Conservation (phyloP, 2,113 vertebrate species). For the Canis aureus region DNA sequence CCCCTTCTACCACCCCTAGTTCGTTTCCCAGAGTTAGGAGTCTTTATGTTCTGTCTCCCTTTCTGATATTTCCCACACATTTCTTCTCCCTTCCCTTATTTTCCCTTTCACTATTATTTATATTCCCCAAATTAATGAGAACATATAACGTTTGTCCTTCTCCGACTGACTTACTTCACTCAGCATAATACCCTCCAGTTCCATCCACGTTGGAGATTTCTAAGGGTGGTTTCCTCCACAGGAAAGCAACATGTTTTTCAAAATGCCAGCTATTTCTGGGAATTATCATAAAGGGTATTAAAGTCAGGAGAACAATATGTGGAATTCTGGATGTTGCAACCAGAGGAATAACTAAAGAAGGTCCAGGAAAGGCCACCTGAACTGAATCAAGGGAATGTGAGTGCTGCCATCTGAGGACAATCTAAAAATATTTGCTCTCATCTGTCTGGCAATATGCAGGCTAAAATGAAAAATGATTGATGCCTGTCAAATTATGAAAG, state of each 20-base stretch:
- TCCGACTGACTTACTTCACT: too few species aligned
- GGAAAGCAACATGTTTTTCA: conserved; percentile 32
- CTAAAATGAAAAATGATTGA: conserved; percentile 82
- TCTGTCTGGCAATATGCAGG: conserved; percentile 83
- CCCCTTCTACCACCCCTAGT: too few species aligned
- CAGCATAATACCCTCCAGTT: too few species aligned
- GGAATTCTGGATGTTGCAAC: conserved; percentile 48
- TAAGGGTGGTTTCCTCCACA: conserved; percentile 48
- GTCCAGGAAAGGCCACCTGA: conserved; percentile 77
- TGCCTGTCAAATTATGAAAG: conserved; percentile 83
- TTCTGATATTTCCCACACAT: too few species aligned
- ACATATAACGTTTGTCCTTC: too few species aligned
- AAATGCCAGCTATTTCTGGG: conserved; percentile 49
- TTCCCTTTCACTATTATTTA: too few species aligned
- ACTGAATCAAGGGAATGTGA: conserved; percentile 62
- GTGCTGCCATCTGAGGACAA: conserved; percentile 82
- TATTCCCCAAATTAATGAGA: too few species aligned
- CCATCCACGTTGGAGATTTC: too few species aligned
- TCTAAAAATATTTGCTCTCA: conserved; percentile 83
- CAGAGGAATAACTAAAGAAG: conserved; percentile 25
- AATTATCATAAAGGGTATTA: conserved; percentile 43
- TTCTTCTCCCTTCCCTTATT: too few species aligned
- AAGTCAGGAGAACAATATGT: conserved; percentile 58
- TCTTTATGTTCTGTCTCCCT: too few species aligned
- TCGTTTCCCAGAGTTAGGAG: too few species aligned